phyloP scores from a whole-genome alignment of 2,797 vertebrate genomes.

The Harpagifer antarcticus region DNA sequence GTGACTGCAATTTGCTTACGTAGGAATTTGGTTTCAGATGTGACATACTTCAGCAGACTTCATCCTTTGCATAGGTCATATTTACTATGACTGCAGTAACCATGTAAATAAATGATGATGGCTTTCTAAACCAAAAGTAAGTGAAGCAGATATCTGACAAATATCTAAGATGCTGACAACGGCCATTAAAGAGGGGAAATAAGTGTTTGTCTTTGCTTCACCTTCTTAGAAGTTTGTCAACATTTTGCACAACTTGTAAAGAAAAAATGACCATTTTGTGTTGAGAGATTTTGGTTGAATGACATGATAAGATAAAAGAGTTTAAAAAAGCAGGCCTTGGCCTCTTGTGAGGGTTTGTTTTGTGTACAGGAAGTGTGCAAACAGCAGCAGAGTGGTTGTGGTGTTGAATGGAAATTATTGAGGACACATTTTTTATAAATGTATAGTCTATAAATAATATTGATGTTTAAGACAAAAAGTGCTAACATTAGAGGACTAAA shows the following conservation, averaged over 20 bases:
- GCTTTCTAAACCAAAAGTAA: no score
- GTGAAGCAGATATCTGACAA: no score
- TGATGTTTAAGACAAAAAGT: neutral
- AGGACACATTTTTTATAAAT: neutral
- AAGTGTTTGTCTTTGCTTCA: neutral
- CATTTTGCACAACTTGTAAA: neutral
- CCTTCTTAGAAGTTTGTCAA: neutral
- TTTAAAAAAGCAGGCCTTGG: neutral
- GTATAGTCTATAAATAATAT: neutral
- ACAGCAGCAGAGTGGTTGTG: conserved; percentile 27
- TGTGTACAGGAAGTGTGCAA: conserved; percentile 63
- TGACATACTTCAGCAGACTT: no score
- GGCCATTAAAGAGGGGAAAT: no score
- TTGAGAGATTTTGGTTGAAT: neutral
- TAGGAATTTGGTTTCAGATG: no score
- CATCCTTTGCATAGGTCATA: no score
- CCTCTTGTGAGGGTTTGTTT: neutral
- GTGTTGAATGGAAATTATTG: conserved; percentile 36
- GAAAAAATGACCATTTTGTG: neutral
- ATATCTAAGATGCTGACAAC: no score
- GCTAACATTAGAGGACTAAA: neutral
- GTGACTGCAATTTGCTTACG: no score
- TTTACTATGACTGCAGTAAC: no score
- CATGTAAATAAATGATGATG: no score
- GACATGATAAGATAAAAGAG: neutral